phyloP scores from a whole-genome alignment of 2,113 vertebrate species.

The Labeo catla region DNA sequence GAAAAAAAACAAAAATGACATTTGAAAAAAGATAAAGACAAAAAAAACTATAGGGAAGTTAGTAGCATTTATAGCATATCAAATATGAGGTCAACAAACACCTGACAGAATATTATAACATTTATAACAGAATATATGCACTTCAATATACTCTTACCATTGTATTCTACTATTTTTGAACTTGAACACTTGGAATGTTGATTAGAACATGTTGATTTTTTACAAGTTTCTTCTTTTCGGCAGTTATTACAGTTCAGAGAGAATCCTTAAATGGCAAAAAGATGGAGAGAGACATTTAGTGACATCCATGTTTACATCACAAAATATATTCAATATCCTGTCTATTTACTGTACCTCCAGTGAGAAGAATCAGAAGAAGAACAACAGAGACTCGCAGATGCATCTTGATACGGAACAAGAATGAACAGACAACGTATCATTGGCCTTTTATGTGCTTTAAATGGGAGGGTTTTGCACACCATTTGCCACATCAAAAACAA shows the following conservation, averaged over 20 bases:
- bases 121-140: not conserved
- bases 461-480: too few species aligned
- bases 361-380: not conserved
- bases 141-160: not conserved
- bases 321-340: not conserved
- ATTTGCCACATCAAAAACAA: too few species aligned
- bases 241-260: not conserved
- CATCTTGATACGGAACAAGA: too few species aligned
- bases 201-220: fast-evolving
- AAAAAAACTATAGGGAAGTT: too few species aligned
- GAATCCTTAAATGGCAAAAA: not conserved
- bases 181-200: not conserved
- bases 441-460: too few species aligned
- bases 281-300: not conserved
- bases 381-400: too few species aligned
- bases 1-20: too few species aligned
- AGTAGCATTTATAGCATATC: too few species aligned
- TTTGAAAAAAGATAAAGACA: too few species aligned
- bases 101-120: too few species aligned
- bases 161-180: not conserved
- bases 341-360: not conserved
- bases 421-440: not conserved
- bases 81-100: too few species aligned
- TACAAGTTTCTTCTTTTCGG: not conserved
- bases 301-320: not conserved